These are phyloP conservation scores for Perognathus longimembris DNA, from an alignment of 2,113 vertebrate species.

Conservation along the genomic window DNA sequence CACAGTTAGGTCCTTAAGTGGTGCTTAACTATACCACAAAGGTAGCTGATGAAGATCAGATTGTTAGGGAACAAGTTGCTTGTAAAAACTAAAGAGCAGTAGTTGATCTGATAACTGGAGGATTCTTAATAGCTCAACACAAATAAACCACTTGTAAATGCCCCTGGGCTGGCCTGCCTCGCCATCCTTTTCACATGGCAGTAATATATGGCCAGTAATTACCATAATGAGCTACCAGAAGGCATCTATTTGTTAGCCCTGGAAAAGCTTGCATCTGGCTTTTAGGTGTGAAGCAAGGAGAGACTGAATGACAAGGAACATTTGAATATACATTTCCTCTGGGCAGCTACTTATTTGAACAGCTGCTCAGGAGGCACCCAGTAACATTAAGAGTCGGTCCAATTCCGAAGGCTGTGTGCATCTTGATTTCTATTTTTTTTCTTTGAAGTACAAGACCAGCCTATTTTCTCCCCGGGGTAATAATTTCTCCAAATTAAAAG, in stretches of 20 bases:
- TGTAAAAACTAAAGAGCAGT: conserved; percentile 72
- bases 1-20: conserved; percentile 65
- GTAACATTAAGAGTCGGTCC: conserved; percentile 79
- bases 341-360: conserved; percentile 88
- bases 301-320: conserved; percentile 70
- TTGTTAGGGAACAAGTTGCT: conserved; percentile 63
- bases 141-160: conserved; percentile 92
- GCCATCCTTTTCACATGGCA: conserved; percentile 89
- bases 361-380: conserved; percentile 86
- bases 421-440: conserved; percentile 84
- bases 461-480: conserved; percentile 89
- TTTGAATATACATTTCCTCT: conserved; percentile 85
- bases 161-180: conserved; percentile 84
- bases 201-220: conserved; percentile 91
- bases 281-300: conserved; percentile 84
- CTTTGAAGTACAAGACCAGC: conserved; percentile 85
- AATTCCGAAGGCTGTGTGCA: conserved; percentile 76
- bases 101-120: conserved; percentile 81
- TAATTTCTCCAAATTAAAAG: conserved; percentile 92
- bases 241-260: conserved; percentile 86
- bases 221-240: conserved; percentile 90
- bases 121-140: conserved; percentile 86
- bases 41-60: conserved; percentile 67
- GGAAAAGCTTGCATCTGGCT: conserved; percentile 86
- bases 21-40: conserved; percentile 64